Percentiles rank a stretch among this genome's conserved stretches.
These are phyloP conservation scores for Crotalus tigris DNA, from an alignment of 2,113 vertebrate species.

Conservation along the genomic window DNA sequence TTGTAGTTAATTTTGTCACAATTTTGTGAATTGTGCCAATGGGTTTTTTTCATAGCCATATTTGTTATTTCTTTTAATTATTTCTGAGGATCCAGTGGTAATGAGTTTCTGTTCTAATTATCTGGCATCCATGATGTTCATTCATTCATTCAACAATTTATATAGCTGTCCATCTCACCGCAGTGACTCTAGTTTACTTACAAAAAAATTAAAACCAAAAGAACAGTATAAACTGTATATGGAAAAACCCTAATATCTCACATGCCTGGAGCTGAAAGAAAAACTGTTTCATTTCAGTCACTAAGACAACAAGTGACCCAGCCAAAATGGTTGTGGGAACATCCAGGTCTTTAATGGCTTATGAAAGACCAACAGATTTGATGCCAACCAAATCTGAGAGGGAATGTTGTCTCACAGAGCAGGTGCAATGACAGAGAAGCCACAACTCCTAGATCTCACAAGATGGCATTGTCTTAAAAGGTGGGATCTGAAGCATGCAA, in stretches of 20 bases:
- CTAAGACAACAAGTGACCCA: neutral
- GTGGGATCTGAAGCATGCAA: neutral
- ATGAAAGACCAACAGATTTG: neutral
- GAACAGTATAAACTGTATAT: neutral
- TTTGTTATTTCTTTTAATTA: neutral
- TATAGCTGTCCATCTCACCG: neutral
- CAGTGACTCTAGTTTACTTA: neutral
- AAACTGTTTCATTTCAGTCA: neutral
- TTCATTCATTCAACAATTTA: neutral
- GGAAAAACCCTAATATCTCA: neutral
- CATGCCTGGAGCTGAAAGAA: neutral
- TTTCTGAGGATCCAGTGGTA: neutral
- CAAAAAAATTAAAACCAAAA: neutral
- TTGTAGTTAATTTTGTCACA: neutral
- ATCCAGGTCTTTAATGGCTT: neutral
- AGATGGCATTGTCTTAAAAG: neutral
- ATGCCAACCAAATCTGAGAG: neutral
- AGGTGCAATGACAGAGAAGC: neutral
- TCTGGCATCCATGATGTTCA: neutral
- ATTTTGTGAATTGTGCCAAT: neutral
- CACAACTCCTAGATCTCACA: neutral
- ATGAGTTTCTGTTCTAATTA: neutral
- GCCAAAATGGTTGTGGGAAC: neutral
- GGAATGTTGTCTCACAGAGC: neutral
- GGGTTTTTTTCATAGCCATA: neutral